These are phyloP conservation scores for Apoda limacodes DNA, from an alignment of 2,888 invertebrate genomes.

Conservation along the genomic window DNA sequence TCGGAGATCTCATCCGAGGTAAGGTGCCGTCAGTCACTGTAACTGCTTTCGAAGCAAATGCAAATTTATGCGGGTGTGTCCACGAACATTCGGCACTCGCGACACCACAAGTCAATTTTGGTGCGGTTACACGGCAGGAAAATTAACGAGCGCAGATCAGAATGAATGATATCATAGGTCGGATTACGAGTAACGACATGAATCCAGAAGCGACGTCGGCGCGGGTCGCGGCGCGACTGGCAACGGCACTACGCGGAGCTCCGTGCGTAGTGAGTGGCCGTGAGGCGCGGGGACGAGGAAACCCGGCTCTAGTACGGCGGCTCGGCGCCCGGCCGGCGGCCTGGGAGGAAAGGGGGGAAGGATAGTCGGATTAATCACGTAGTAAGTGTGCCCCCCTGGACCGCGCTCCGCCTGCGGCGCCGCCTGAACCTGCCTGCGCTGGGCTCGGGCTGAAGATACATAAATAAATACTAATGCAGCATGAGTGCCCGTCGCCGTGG, in stretches of 20 bases:
- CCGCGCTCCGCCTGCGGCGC: slow-evolving; percentile 32
- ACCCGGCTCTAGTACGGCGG: slow-evolving; percentile 65
- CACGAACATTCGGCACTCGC: too few species aligned
- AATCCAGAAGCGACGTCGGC: slow-evolving; percentile 42
- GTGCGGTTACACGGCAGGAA: slow-evolving; percentile 57
- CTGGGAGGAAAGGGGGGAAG: slow-evolving; percentile 27
- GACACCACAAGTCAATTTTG: too few species aligned
- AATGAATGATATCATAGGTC: slow-evolving; percentile 57
- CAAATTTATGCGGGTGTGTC: slow-evolving; percentile 53
- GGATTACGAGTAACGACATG: slow-evolving; percentile 25
- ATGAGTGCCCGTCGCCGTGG: slow-evolving; percentile 51
- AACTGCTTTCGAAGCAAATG: slow-evolving; percentile 54
- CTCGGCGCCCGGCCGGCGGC: slow-evolving; percentile 30
- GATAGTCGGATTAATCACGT: slow-evolving; percentile 64
- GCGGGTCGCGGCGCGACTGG: slow-evolving; percentile 66
- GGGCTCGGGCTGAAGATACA: slow-evolving; percentile 57
- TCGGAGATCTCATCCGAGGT: slow-evolving; percentile 52
- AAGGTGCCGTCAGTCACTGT: slow-evolving; percentile 42
- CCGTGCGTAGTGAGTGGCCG: slow-evolving; percentile 56
- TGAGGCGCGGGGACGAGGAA: slow-evolving; percentile 70
- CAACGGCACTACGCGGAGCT: slow-evolving; percentile 60
- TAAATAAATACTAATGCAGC: slow-evolving; percentile 64
- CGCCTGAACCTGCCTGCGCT: slow-evolving; percentile 55
- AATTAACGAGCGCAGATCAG: slow-evolving; percentile 59
- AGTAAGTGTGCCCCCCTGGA: slow-evolving; percentile 62